Evolutionary conservation across 1,140 invertebrate genomes (phyloP), one percentile per base, ranked within the genome.

Genomic region (Atta cephalotes): DNA sequence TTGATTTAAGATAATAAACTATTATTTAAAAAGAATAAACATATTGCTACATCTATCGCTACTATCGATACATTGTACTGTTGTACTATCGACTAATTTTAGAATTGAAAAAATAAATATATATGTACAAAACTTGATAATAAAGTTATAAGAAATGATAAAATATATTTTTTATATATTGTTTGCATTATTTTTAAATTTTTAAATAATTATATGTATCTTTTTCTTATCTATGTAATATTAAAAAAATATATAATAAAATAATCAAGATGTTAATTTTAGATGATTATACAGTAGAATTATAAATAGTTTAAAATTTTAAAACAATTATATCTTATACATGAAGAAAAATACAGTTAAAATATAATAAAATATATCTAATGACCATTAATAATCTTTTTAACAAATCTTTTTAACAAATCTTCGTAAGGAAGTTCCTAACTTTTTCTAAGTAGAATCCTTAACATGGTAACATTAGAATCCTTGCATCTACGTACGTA

Each of bases 401-500:
- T 25, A 25, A 25, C 25, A 25, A 25, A 51, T 70, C 21, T 70
- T 70, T 28, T 2, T 70, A 68, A 35, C 2, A 14, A 70, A 70
- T 49, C 25, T 70, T 10, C 6, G 21, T 70, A 14, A 51, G 2
- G 0, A 70, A 70, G 16, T 25, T 51, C 21, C 45, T 70, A 45
- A 70, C 9, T 77, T 77, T 60, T 31, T 60, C n/a, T 60, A 39
- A 9, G 9, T 51, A n/a, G 31, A 60, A 60, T 60, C 31, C n/a
- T 25, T 60, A 77, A 39, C 18, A 25, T 76, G 9, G 35, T 39
- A 39, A 39, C n/a, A 49, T 5, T 2, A 16, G 21, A 70, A 70
- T 70, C 12, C 49, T 53, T 72, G 45, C 21, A n/a, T 71, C 21
- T 76, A 76, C 51, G n/a, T 76, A 74, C 28, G 12, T n/a, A 25